Conservation (phyloP, 2,888 invertebrate species). For the Mimumesa dahlbomi region DNA sequence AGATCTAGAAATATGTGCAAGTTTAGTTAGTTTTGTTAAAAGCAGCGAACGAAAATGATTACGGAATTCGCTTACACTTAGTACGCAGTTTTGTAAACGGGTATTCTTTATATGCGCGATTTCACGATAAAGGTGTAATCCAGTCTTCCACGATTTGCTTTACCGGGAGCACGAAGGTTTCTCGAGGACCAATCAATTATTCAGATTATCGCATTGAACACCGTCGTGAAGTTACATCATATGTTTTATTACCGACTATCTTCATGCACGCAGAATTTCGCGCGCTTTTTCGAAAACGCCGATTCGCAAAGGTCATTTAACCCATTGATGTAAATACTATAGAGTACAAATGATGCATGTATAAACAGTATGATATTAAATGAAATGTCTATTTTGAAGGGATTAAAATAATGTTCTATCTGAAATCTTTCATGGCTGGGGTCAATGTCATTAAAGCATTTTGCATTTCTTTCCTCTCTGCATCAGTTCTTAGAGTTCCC, state of each 20-base stretch:
- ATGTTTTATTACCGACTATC: background rate
- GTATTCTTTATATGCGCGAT: too few relatives aligned
- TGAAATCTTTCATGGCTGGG: conserved; percentile 73
- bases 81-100: too few relatives aligned
- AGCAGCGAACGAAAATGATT: background rate
- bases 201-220: conserved; percentile 3
- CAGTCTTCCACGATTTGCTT: background rate
- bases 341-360: too few relatives aligned
- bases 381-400: background rate
- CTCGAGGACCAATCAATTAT: conserved; percentile 41
- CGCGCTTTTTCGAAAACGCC: too few relatives aligned
- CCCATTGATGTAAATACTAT: background rate
- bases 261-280: too few relatives aligned
- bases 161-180: conserved; percentile 3
- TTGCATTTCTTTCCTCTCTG: conserved; percentile 83
- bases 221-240: conserved; percentile 10
- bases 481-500: conserved; percentile 83
- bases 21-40: background rate
- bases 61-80: background rate
- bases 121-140: background rate
- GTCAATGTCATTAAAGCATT: conserved; percentile 77
- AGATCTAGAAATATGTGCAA: background rate
- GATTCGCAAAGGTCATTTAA: too few relatives aligned
- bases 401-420: conserved; percentile 47
- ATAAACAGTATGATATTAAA: too few relatives aligned